phyloP scores from a whole-genome alignment of 2,797 vertebrate genomes.

The Liparis tanakae region DNA sequence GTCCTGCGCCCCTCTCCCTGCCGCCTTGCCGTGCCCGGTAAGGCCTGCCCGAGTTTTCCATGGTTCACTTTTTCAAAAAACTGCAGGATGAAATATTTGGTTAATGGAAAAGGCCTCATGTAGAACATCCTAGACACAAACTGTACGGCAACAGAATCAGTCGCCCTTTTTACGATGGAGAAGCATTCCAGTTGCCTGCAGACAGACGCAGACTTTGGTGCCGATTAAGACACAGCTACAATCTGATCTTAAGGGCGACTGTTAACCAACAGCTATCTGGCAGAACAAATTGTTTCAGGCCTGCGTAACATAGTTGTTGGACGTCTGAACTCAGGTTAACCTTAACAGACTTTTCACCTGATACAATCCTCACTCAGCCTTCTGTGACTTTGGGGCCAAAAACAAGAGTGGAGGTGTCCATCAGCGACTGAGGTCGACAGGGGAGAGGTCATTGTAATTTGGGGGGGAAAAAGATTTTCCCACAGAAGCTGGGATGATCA shows the following conservation, averaged over 20 bases:
- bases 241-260: not conserved
- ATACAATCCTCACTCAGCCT: not conserved
- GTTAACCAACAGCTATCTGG: not conserved
- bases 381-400: not conserved
- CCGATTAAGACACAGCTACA: not conserved
- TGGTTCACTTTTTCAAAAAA: conserved; percentile 78
- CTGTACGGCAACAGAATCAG: not conserved
- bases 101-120: not conserved
- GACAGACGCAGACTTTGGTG: not conserved
- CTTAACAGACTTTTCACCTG: not conserved
- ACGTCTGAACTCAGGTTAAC: not conserved
- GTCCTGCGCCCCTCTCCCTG: conserved; percentile 77
- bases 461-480: not conserved
- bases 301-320: not conserved
- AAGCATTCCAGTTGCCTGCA: not conserved
- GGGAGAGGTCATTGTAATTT: not conserved
- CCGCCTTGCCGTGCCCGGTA: conserved; percentile 78
- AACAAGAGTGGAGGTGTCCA: not conserved
- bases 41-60: conserved; percentile 87
- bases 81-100: conserved; percentile 44
- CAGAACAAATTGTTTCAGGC: not conserved
- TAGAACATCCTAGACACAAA: not conserved
- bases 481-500: too few relatives aligned
- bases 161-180: not conserved
- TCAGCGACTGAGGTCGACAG: not conserved